Evolutionary conservation across 2,888 invertebrate species (phyloP), one percentile per base, ranked within the genome.

Genomic region (Latrodectus elegans): DNA sequence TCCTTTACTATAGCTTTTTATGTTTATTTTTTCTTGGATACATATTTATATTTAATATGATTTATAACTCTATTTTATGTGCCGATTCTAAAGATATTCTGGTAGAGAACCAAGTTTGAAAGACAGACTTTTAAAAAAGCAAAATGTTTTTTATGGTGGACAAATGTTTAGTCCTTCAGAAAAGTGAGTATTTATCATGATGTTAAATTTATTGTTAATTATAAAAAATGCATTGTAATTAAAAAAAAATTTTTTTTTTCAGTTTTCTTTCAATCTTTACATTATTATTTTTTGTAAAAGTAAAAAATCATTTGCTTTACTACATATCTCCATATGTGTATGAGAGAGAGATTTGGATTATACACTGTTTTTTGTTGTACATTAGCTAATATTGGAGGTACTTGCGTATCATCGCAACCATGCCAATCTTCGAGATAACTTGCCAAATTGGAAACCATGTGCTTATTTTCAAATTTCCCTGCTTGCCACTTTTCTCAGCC

Each of bases 91-190:
- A 80, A 91, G 91, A 67, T 91, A 90, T 75, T 90, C 92, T 64
- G 91, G 92, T 22, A 89, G 91, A 12, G 90, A 90, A 26, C 92
- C 92, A 15, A 91, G 91, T 8, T 91, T 91, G 80, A 91, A 91
- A 75, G 90, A 91, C 73, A 91, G 90, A 83, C 52, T 91, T 52
- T 86, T 91, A 22, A 89, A 91, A 11, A 90, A 90, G 26, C 90
- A 90, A 81, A 90, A 90, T 83, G 92, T 96, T 0, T 95, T 96
- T 91, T 96, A 96, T 93, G 95, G 95, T 52, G 96, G 96, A 0
- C 95, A 95, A 92, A 94, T 94, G 26, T 96, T 94, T 91, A 93
- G 94, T 10, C 60, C 79, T 12, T 8, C 53, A 15, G 81, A 17
- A 60, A 82, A 84, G 82, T 86, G 55, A 67, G 78, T 89, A 8